Percentiles rank a stretch among this genome's conserved stretches.
These are phyloP conservation scores for Zootermopsis nevadensis DNA, from an alignment of 2,888 invertebrate genomes.

Conservation along the genomic window DNA sequence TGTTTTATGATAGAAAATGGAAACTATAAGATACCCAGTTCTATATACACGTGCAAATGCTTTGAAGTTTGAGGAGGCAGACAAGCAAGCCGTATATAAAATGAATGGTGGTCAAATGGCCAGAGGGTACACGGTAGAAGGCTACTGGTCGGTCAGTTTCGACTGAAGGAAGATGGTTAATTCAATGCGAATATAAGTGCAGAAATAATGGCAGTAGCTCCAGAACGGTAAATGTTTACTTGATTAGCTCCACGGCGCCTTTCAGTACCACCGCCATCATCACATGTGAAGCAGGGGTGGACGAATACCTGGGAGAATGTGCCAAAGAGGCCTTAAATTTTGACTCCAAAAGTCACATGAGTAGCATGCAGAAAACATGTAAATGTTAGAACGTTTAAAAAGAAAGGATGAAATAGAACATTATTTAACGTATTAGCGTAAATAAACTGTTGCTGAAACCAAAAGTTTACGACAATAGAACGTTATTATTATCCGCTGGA, in stretches of 20 bases:
- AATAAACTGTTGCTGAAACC: too few species aligned
- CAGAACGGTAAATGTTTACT: slow-evolving; percentile 30
- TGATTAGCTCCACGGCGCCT: slow-evolving; percentile 10
- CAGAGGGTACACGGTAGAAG: neutral
- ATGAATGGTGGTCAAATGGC: slow-evolving; percentile 27
- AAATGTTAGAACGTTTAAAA: too few species aligned
- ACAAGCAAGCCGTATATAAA: slow-evolving; percentile 11
- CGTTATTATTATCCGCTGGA: too few species aligned
- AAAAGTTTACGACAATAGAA: too few species aligned
- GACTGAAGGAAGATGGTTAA: neutral
- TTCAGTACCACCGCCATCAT: slow-evolving; percentile 4
- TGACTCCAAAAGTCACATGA: too few species aligned
- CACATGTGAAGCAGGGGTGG: neutral
- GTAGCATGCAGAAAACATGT: too few species aligned
- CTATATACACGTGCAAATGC: slow-evolving; percentile 2
- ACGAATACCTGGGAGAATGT: too few species aligned
- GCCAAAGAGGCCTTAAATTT: too few species aligned
- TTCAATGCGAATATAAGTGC: slow-evolving; percentile 13
- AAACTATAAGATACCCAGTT: neutral
- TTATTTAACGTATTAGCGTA: too few species aligned
- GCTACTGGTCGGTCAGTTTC: neutral
- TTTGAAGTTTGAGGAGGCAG: neutral
- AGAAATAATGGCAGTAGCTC: slow-evolving; percentile 18
- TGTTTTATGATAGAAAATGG: slow-evolving; percentile 14
- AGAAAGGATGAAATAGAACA: too few species aligned